phyloP scores from a whole-genome alignment of 2,797 vertebrate genomes.

The Eutrigla gurnardus region DNA sequence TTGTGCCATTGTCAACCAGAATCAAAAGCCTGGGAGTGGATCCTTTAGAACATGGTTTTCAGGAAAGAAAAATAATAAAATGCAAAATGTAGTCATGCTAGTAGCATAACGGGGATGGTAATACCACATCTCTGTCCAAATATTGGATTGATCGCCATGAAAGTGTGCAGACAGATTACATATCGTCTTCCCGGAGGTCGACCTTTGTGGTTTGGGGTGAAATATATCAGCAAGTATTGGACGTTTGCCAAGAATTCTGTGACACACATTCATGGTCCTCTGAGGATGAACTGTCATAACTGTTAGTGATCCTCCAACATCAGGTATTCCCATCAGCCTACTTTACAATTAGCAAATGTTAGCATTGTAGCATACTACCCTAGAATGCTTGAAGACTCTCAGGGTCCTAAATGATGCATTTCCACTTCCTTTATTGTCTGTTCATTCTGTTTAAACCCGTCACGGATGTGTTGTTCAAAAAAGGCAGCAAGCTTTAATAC shows the following conservation, averaged over 20 bases:
- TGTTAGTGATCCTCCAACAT: neutral
- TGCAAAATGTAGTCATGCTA: neutral
- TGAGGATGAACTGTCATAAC: neutral
- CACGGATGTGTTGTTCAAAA: too few species aligned
- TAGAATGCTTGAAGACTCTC: neutral
- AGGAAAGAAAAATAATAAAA: neutral
- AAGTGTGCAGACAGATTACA: neutral
- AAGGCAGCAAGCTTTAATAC: too few species aligned
- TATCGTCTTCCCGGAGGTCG: neutral
- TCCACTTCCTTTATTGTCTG: too few species aligned
- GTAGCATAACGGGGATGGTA: neutral
- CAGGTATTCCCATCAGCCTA: neutral
- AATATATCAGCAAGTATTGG: neutral
- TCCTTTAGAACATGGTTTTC: neutral
- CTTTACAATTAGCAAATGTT: neutral
- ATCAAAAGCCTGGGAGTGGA: conserved; percentile 10
- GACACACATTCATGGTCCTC: neutral
- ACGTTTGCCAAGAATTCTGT: neutral
- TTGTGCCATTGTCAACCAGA: conserved; percentile 20
- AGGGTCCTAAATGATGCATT: neutral
- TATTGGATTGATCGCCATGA: neutral
- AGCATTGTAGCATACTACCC: neutral
- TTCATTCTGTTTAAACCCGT: too few species aligned
- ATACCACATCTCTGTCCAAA: neutral
- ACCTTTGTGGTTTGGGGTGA: neutral